These are phyloP conservation scores for Stenolophus ochropezus DNA, from an alignment of 2,888 invertebrate genomes.

Conservation along the genomic window DNA sequence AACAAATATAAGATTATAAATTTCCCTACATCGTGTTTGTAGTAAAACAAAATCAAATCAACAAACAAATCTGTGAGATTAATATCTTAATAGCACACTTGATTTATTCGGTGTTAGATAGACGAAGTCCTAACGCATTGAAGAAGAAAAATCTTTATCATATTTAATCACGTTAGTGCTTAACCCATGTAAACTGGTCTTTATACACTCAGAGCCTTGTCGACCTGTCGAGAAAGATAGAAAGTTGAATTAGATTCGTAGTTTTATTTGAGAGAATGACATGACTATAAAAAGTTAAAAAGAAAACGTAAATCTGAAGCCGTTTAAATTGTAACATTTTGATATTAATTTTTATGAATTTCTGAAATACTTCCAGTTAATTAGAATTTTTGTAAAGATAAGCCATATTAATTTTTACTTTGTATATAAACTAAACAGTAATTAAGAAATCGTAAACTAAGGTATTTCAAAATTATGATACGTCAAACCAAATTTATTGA, in stretches of 20 bases:
- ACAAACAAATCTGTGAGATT: neutral
- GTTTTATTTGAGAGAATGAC: neutral
- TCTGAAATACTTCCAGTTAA: too few relatives aligned
- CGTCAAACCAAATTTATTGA: neutral
- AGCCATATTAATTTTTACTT: too few relatives aligned
- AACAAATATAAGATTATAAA: too few relatives aligned
- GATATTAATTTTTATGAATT: too few relatives aligned
- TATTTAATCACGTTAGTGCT: slow-evolving; percentile 20
- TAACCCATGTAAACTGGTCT: slow-evolving; percentile 14
- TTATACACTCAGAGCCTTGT: slow-evolving; percentile 1
- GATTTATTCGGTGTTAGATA: neutral
- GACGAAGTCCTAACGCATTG: neutral
- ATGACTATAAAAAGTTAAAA: neutral
- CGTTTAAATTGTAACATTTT: too few relatives aligned
- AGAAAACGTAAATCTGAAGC: too few relatives aligned
- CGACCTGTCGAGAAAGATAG: neutral
- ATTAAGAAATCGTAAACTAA: neutral
- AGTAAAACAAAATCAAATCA: neutral
- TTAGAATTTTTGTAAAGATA: too few relatives aligned
- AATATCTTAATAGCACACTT: neutral
- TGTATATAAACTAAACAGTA: too few relatives aligned
- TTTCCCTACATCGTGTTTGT: too few relatives aligned
- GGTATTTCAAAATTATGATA: neutral
- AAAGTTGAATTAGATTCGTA: slow-evolving; percentile 4
- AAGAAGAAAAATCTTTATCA: slow-evolving; percentile 17